These are phyloP conservation scores for Euphysa ruthae DNA, from an alignment of 30 jellyfish, hydroid and myxozoan species.

Conservation along the genomic window DNA sequence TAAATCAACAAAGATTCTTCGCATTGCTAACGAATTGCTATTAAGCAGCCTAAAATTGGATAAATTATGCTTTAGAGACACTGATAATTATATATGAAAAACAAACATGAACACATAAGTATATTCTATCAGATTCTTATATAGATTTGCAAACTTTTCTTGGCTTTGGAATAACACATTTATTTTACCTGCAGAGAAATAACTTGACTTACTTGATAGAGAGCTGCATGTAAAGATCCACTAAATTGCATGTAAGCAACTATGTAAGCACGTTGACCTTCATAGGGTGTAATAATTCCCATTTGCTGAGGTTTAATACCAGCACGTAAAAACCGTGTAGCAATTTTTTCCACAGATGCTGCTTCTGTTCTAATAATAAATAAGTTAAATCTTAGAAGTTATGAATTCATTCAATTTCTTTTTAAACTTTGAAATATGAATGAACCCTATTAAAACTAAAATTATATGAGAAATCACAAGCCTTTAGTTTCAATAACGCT, in stretches of 20 bases:
- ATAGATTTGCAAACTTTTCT: too few species aligned
- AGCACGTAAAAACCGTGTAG: slow-evolving; percentile 93
- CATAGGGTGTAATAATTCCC: slow-evolving; percentile 98
- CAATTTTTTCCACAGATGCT: slow-evolving; percentile 93
- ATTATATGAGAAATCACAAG: too few species aligned
- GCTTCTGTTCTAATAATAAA: slow-evolving; percentile 77
- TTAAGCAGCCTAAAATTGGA: too few species aligned
- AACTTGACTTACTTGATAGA: slow-evolving; percentile 67
- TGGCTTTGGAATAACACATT: too few species aligned
- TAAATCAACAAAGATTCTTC: too few species aligned
- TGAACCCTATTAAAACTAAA: not conserved
- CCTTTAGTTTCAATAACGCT: too few species aligned
- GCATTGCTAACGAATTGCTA: too few species aligned
- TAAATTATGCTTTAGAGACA: too few species aligned
- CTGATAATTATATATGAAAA: too few species aligned
- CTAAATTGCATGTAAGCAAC: slow-evolving; percentile 98
- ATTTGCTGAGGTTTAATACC: slow-evolving; percentile 97
- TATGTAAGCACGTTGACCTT: slow-evolving; percentile 98
- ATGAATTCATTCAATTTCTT: not conserved
- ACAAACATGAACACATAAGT: too few species aligned
- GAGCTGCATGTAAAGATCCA: slow-evolving; percentile 84
- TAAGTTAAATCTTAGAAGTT: not conserved
- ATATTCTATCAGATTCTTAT: not conserved
- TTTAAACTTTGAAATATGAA: not conserved
- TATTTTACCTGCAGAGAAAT: too few species aligned